Percentiles rank a stretch among this genome's conserved stretches.
Evolutionary conservation across 2,113 vertebrate genomes (phyloP).

Genomic region (Prietella phreatophila): DNA sequence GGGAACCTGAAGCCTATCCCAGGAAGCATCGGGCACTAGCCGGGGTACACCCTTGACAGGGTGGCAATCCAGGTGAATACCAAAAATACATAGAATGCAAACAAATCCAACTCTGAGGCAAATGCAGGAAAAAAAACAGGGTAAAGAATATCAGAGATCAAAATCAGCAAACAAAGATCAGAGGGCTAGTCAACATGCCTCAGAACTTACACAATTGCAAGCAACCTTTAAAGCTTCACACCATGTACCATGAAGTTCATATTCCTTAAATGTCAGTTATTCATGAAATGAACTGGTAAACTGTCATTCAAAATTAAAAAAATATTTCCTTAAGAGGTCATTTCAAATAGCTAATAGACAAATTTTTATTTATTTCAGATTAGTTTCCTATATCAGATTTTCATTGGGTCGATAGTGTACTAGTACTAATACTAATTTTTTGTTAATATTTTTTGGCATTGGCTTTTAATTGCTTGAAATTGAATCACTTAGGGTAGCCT

Average conservation of each 20-base stretch:
- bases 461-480: not conserved
- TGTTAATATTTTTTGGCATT: too few relatives aligned
- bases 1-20: too few relatives aligned
- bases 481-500: not conserved
- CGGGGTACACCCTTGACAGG: too few relatives aligned
- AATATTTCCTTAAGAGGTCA: not conserved
- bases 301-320: not conserved
- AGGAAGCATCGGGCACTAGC: too few relatives aligned
- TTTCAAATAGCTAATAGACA: not conserved
- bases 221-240: not conserved
- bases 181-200: not conserved
- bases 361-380: not conserved
- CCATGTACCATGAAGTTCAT: not conserved
- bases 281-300: not conserved
- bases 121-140: not conserved
- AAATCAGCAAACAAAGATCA: not conserved
- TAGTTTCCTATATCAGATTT: too few relatives aligned
- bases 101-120: not conserved
- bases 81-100: not conserved
- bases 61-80: not conserved
- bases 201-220: too few relatives aligned
- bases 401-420: too few relatives aligned
- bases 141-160: not conserved
- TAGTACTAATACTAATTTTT: too few relatives aligned
- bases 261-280: not conserved